Percentiles rank a stretch among this genome's conserved stretches.
Conservation (phyloP, 1,140 invertebrate species). For the Danaus melanippus region DNA sequence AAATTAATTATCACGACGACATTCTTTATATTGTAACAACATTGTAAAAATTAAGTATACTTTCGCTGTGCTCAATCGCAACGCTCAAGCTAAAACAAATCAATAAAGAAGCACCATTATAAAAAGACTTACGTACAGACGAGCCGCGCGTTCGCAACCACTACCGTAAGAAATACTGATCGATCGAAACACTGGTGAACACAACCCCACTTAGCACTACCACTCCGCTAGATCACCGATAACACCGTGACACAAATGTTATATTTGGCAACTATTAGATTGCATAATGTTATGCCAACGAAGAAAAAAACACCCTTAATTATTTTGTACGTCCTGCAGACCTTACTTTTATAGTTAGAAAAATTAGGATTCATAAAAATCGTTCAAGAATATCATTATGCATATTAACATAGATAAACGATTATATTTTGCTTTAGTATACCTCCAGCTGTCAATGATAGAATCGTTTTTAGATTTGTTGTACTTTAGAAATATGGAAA, state of each 20-base stretch:
- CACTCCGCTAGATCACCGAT: slow-evolving; percentile 22
- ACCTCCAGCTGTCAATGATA: too few species aligned
- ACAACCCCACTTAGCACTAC: slow-evolving; percentile 27
- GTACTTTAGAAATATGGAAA: too few species aligned
- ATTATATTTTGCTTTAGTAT: too few species aligned
- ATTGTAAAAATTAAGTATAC: slow-evolving; percentile 1
- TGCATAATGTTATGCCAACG: slow-evolving; percentile 20
- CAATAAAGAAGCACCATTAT: background rate
- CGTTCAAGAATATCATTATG: too few species aligned
- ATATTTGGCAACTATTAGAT: slow-evolving; percentile 24
- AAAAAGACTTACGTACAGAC: slow-evolving; percentile 9
- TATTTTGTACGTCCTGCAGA: too few species aligned
- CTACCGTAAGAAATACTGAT: slow-evolving; percentile 35
- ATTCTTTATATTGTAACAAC: slow-evolving; percentile 2
- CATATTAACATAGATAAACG: too few species aligned
- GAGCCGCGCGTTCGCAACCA: slow-evolving; percentile 33
- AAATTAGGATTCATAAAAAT: too few species aligned
- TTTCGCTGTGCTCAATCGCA: background rate
- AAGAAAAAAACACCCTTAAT: slow-evolving; percentile 12
- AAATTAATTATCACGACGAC: background rate
- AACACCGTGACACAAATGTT: slow-evolving; percentile 30
- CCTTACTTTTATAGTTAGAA: too few species aligned
- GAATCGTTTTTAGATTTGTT: too few species aligned
- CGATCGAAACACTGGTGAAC: slow-evolving; percentile 17
- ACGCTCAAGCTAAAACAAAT: background rate